Conservation (phyloP, 2,888 invertebrate species). For the Xylophagus ater region DNA sequence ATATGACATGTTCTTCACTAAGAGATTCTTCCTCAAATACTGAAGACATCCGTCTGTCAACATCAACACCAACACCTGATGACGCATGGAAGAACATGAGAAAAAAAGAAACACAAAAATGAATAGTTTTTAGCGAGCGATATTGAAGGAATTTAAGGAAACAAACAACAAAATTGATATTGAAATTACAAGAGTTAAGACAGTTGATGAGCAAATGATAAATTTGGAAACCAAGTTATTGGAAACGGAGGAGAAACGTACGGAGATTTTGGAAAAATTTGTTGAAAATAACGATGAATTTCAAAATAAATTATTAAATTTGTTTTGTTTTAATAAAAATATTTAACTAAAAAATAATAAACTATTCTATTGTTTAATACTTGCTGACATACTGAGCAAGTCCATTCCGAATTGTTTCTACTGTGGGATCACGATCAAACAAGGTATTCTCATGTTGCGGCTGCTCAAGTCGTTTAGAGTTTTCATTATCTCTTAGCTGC, state of each 20-base stretch:
- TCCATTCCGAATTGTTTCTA: background rate
- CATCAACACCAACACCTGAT: background rate
- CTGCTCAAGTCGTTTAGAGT: background rate
- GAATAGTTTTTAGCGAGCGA: background rate
- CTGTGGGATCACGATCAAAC: background rate
- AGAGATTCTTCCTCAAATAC: background rate
- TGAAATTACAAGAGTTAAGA: background rate
- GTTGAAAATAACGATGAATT: background rate
- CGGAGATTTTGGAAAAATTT: slow-evolving; percentile 1
- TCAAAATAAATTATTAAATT: background rate
- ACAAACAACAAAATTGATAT: background rate
- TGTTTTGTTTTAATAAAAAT: background rate
- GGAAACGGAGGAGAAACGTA: background rate
- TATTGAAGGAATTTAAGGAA: background rate
- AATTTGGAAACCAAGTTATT: background rate
- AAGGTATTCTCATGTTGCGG: background rate
- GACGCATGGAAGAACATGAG: background rate
- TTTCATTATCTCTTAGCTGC: background rate
- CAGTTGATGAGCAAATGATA: slow-evolving; percentile 1
- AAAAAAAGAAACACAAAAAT: background rate
- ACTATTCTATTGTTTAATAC: background rate
- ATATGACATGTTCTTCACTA: background rate
- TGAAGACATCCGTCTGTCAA: background rate
- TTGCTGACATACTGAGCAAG: background rate
- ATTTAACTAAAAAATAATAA: background rate